These are phyloP conservation scores for Sylvia borin DNA, from an alignment of 2,797 vertebrate genomes.

Conservation along the genomic window DNA sequence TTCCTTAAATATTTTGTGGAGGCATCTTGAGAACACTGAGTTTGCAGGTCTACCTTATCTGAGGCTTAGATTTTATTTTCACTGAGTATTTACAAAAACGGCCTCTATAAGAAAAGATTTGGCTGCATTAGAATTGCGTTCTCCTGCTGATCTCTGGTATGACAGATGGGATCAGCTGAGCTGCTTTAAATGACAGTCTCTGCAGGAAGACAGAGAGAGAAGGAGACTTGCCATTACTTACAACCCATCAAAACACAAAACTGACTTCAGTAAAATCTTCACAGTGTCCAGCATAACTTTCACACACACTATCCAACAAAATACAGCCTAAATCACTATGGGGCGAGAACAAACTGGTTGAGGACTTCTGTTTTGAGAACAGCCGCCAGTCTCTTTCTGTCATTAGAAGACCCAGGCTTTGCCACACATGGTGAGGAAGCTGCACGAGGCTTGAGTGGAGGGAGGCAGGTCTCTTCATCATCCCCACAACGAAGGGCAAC, in stretches of 20 bases:
- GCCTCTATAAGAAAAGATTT: not conserved
- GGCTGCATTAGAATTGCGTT: not conserved
- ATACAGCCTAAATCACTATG: not conserved
- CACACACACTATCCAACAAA: not conserved
- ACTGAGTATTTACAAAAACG: not conserved
- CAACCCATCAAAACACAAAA: not conserved
- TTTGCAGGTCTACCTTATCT: not conserved
- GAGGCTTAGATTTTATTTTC: not conserved
- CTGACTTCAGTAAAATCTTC: not conserved
- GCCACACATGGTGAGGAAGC: not conserved
- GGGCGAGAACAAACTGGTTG: not conserved
- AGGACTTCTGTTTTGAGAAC: not conserved
- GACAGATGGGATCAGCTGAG: slow-evolving; percentile 5
- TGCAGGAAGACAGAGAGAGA: not conserved
- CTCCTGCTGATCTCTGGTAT: slow-evolving; percentile 5
- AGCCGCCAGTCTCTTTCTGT: not conserved
- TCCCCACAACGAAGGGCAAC: accelerated
- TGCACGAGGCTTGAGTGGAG: accelerated
- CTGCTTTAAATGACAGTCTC: slow-evolving; percentile 13
- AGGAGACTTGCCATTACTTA: not conserved
- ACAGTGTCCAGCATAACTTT: not conserved
- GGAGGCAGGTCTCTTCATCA: not conserved
- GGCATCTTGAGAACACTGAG: not conserved
- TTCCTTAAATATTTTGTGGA: not conserved
- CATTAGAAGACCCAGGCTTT: not conserved